Percentiles rank a stretch among this genome's conserved stretches.
phyloP scores from a whole-genome alignment of 1,140 invertebrate genomes.

The Megalopta genalis region DNA sequence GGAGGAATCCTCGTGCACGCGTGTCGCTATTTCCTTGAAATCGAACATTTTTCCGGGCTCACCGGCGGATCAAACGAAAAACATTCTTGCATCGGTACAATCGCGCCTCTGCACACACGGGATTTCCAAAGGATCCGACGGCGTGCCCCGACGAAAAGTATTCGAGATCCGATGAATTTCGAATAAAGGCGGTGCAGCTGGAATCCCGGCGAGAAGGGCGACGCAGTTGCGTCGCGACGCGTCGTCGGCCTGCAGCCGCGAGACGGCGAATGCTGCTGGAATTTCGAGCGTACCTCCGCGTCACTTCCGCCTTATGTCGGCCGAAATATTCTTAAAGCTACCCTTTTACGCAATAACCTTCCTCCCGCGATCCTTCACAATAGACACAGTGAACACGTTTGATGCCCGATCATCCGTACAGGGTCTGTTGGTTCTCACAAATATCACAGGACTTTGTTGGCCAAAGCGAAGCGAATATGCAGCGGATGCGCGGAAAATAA shows the following conservation, averaged over 20 bases:
- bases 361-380: not conserved
- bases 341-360: not conserved
- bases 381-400: not conserved
- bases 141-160: constrained; percentile 22
- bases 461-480: not conserved
- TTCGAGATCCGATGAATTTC: constrained; percentile 49
- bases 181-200: constrained; percentile 27
- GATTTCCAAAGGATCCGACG: constrained; percentile 29
- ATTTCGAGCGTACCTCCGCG: constrained; percentile 3
- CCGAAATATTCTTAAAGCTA: constrained; percentile 22
- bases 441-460: not conserved
- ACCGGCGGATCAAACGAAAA: constrained; percentile 33
- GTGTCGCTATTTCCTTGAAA: constrained; percentile 28
- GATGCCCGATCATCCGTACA: not conserved
- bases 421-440: not conserved
- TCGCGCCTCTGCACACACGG: constrained; percentile 9
- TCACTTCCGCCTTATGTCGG: not conserved
- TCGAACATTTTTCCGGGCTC: constrained; percentile 27
- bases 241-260: not conserved
- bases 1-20: not conserved
- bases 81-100: constrained; percentile 30
- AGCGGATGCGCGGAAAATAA: not conserved
- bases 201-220: constrained; percentile 15
- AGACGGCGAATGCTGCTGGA: constrained; percentile 15
- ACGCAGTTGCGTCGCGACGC: not conserved